Evolutionary conservation across 2,113 vertebrate genomes (phyloP), one percentile per base, ranked within the genome.

Genomic region (Perccottus glenii): DNA sequence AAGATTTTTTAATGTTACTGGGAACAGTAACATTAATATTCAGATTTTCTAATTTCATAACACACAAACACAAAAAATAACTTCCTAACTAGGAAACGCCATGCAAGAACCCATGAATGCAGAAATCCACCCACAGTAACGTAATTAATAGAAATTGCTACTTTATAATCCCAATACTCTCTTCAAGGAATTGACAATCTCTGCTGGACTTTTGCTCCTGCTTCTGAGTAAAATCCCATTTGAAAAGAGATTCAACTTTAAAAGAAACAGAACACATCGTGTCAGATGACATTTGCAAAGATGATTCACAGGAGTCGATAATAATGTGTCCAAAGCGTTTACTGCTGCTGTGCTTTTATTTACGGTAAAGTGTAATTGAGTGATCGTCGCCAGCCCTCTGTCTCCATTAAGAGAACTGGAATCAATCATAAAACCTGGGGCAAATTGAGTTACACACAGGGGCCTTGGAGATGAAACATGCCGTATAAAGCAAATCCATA

Each of bases 401-500:
- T 78, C 76, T 78, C 81, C 75, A 85, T 77, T 74, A 70, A 57
- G 62, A 51, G 47, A 69, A 45, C 47, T 64, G 65, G 63, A 69
- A 71, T 74, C 71, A 80, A 64, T 70, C 19, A 6, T 38, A 58
- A 78, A 70, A 58, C 64, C 57, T 4, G 32, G 53, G 50, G 81
- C 62, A 71, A 80, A 82, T 64, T 51, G 62, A 78, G 79, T 80
- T 75, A 65, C 76, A 75, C 44, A 14, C 72, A 9, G 55, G 62
- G 65, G 64, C 78, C 71, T 60, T 68, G 45, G 63, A 76, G 74
- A 82, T 64, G 79, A 85, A 80, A 79, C 73, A 73, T 68, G 78
- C 69, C 81, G 64, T 61, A 62, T 50, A 66, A 72, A 51, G 10
- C 73, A 77, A 82, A 83, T 86, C 82, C 57, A 76, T 86, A 85